phyloP scores from a whole-genome alignment of 1,140 invertebrate genomes.

The Drosophila sturtevanti region DNA sequence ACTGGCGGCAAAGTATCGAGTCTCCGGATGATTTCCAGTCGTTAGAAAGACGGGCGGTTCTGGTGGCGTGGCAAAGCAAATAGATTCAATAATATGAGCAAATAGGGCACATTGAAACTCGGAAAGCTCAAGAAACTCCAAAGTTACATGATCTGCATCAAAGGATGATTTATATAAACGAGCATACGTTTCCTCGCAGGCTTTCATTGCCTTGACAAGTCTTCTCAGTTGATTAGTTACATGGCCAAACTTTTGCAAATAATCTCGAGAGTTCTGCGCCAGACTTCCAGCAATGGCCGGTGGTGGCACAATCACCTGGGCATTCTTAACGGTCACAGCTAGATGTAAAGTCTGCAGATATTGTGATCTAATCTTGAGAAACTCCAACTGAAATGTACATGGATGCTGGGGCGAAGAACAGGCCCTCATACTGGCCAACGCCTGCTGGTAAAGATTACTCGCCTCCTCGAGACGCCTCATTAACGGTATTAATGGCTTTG shows the following conservation, averaged over 20 bases:
- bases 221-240: slow-evolving; percentile 88
- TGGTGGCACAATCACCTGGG: slow-evolving; percentile 94
- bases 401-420: slow-evolving; percentile 79
- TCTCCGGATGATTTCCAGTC: slow-evolving; percentile 75
- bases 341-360: slow-evolving; percentile 90
- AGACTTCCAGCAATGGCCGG: slow-evolving; percentile 94
- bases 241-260: slow-evolving; percentile 91
- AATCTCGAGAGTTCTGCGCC: slow-evolving; percentile 90
- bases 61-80: slow-evolving; percentile 77
- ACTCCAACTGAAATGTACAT: slow-evolving; percentile 90
- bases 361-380: slow-evolving; percentile 89
- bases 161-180: slow-evolving; percentile 95
- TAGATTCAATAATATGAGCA: slow-evolving; percentile 76
- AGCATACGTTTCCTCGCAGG: slow-evolving; percentile 90
- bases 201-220: slow-evolving; percentile 88
- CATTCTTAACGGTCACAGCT: slow-evolving; percentile 90
- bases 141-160: slow-evolving; percentile 94
- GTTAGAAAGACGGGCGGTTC: slow-evolving; percentile 73
- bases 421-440: slow-evolving; percentile 89
- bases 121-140: slow-evolving; percentile 89
- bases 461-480: slow-evolving; percentile 86
- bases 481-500: slow-evolving; percentile 71
- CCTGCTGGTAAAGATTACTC: slow-evolving; percentile 86
- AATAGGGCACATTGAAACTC: slow-evolving; percentile 78
- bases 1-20: slow-evolving; percentile 66